A percentile compares a stretch with the other conserved stretches of the same genome.
These are phyloP conservation scores for Chaetorhynchus papuensis DNA, from an alignment of 2,113 vertebrate genomes.

Conservation along the genomic window DNA sequence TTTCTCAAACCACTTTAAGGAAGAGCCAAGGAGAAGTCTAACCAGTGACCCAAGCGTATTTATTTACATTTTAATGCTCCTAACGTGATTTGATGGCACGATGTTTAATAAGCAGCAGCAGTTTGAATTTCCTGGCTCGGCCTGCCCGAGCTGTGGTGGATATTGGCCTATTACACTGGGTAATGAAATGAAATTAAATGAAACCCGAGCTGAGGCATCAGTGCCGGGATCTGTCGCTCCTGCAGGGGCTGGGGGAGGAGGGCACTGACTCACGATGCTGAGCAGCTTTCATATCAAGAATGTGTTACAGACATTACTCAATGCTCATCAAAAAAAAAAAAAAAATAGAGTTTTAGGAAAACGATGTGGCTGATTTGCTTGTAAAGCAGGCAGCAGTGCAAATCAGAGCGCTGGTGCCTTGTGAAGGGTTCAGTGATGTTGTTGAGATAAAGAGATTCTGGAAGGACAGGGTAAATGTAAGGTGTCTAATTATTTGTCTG, in stretches of 20 bases:
- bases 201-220: background rate
- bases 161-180: background rate
- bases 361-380: background rate
- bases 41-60: background rate
- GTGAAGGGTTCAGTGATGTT: background rate
- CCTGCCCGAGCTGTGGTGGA: background rate
- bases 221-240: background rate
- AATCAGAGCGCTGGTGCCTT: background rate
- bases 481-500: background rate
- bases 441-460: background rate
- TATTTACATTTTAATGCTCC: constrained; percentile 9
- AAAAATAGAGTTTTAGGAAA: background rate
- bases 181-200: background rate
- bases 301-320: background rate
- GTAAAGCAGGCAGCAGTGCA: background rate
- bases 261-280: background rate
- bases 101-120: background rate
- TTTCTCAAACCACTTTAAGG: background rate
- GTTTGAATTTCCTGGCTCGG: background rate
- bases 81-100: background rate
- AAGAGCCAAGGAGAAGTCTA: background rate
- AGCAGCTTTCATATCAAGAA: background rate
- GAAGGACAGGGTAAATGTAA: background rate
- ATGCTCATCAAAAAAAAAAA: background rate
- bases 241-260: background rate